Percentiles rank a stretch among this genome's conserved stretches.
Evolutionary conservation across 2,888 invertebrate species (phyloP).

Genomic region (Ligdia adustata): DNA sequence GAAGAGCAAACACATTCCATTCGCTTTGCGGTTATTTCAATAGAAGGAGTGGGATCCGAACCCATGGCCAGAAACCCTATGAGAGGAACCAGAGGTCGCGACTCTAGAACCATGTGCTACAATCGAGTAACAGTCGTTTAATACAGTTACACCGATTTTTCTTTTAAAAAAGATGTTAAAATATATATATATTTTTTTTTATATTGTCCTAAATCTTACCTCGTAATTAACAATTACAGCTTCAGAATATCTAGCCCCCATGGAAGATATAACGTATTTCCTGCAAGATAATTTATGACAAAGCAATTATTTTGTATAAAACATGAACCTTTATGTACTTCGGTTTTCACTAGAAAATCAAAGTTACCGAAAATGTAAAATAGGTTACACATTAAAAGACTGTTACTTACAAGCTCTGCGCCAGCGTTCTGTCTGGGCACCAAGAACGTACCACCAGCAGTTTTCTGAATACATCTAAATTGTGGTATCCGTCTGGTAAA

Average conservation of each 20-base stretch:
- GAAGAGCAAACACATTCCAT: slow-evolving; percentile 87
- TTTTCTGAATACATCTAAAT: slow-evolving; percentile 89
- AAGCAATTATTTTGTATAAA: no score
- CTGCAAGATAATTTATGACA: no score
- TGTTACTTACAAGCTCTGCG: slow-evolving; percentile 86
- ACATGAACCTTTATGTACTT: no score
- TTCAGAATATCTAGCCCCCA: slow-evolving; percentile 90
- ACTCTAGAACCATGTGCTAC: slow-evolving; percentile 87
- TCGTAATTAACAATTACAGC: slow-evolving; percentile 92
- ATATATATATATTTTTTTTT: no score
- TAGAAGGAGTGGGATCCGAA: slow-evolving; percentile 93
- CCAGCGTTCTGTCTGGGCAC: slow-evolving; percentile 93
- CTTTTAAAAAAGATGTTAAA: no score
- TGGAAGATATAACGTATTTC: slow-evolving; percentile 90
- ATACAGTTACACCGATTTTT: no score
- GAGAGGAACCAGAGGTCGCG: slow-evolving; percentile 88
- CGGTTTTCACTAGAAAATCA: no score
- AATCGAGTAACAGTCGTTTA: no score
- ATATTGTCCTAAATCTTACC: slow-evolving; percentile 47
- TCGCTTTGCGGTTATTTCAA: slow-evolving; percentile 91
- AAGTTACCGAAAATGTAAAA: no score
- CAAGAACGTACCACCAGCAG: slow-evolving; percentile 91
- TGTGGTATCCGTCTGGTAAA: slow-evolving; percentile 91
- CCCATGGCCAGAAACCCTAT: slow-evolving; percentile 94
- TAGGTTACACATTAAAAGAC: no score